Evolutionary conservation across 2,797 vertebrate species (phyloP).

Genomic region (Bradypodion pumilum): DNA sequence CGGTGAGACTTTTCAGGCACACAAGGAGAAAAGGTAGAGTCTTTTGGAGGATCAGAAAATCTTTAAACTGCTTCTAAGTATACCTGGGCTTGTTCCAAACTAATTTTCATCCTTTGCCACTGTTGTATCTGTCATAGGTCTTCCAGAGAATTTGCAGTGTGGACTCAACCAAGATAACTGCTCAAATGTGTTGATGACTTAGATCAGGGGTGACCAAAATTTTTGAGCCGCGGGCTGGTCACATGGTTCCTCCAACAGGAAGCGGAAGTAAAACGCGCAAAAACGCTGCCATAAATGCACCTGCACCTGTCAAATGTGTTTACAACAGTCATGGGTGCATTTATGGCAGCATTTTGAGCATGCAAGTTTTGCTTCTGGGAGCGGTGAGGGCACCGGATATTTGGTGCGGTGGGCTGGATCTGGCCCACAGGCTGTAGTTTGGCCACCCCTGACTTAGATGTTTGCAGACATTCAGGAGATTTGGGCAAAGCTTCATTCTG

Average conservation of each 20-base stretch:
- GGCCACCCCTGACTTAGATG: background rate
- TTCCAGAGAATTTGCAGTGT: background rate
- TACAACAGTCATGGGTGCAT: too few species aligned
- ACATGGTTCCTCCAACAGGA: too few species aligned
- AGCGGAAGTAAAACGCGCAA: too few species aligned
- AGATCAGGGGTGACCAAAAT: too few species aligned
- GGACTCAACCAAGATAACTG: background rate
- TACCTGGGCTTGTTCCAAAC: background rate
- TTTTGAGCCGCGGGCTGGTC: too few species aligned
- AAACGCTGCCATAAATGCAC: too few species aligned
- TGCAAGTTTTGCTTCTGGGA: too few species aligned
- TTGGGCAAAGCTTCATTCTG: background rate
- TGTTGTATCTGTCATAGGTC: background rate
- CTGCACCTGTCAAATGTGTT: too few species aligned
- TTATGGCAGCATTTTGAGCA: too few species aligned
- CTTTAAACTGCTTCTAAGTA: background rate
- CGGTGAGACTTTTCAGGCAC: background rate
- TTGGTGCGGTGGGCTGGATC: too few species aligned
- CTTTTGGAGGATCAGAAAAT: background rate
- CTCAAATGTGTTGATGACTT: background rate
- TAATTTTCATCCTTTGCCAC: rapidly evolving
- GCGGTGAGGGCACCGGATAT: too few species aligned
- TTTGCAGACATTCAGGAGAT: background rate
- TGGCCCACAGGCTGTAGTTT: too few species aligned
- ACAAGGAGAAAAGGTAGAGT: background rate